Evolutionary conservation across 1,140 invertebrate species (phyloP), one percentile per base, ranked within the genome.

Genomic region (Leptonema lineaticorne): DNA sequence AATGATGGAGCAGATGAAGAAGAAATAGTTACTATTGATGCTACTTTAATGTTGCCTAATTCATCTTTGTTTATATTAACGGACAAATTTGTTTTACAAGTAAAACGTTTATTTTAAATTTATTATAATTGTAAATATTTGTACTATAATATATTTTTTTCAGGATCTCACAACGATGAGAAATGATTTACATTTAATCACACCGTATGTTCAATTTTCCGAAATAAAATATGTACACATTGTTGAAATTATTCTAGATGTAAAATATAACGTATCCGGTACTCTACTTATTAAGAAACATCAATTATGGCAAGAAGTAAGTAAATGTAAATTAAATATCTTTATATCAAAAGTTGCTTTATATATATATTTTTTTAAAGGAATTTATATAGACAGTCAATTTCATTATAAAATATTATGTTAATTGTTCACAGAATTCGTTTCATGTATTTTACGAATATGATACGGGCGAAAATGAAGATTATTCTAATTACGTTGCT

Each of bases 81-180:
- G 7, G 78, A 82, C 63, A 74, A 79, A 11, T 80, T 83, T 24
- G 71, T 81, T n/a, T 48, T 83, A 46, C 75, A 80, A 75, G 80
- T 81, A 76, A 73, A 50, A 9, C 16, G 2, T 48, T 48, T 48
- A 48, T 48, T 48, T 48, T 46, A 46, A 8, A 46, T 9, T 9
- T 8, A 46, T 9, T 9, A 16, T 46, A 46, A 63, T 45, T 26
- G 30, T 8, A 33, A 30, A 48, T 26, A 65, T 65, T 33, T 53
- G 7, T 27, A 53, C 7, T 53, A 20, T 6, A 48, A 27, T 22
- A 8, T 48, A 29, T 67, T 65, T 27, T 33, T 73, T 76, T 14
- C 79, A 88, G 75, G 84, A 89, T 76, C 79, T 87, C 16, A 81
- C 89, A 26, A 83, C 86, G 63, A 86, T 91, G 67, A 83, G 82